A percentile compares a stretch with the other conserved stretches of the same genome.
Conservation (phyloP, 1,140 invertebrate species). For the Formica selysi region DNA sequence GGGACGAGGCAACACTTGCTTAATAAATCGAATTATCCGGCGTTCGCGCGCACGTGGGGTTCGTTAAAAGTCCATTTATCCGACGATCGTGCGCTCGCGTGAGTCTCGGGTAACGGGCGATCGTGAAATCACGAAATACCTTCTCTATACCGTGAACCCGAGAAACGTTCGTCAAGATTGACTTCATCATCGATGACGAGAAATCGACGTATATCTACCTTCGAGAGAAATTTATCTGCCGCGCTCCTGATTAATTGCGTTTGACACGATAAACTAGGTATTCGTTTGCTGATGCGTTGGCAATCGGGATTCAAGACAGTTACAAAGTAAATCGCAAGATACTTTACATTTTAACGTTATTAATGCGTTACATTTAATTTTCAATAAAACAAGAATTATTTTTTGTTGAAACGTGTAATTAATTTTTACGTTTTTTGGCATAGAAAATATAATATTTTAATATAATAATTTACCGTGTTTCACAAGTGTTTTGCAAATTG, state of each 20-base stretch:
- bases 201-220: conserved; percentile 54
- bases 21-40: conserved; percentile 73
- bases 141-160: conserved; percentile 11
- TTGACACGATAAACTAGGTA: conserved; percentile 49
- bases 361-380: background rate
- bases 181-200: conserved; percentile 62
- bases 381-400: too few species aligned
- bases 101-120: conserved; percentile 46
- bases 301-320: background rate
- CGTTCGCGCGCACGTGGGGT: conserved; percentile 63
- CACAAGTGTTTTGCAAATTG: background rate
- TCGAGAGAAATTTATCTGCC: conserved; percentile 43
- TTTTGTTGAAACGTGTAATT: background rate
- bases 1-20: conserved; percentile 53
- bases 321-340: conserved; percentile 11
- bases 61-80: conserved; percentile 74
- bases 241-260: conserved; percentile 53
- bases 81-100: background rate
- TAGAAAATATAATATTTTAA: background rate
- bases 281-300: conserved; percentile 19
- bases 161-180: conserved; percentile 49
- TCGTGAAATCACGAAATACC: conserved; percentile 63
- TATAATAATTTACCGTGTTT: conserved; percentile 3
- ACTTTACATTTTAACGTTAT: background rate
- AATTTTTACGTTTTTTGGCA: background rate